A percentile compares a stretch with the other conserved stretches of the same genome.
These are phyloP conservation scores for Rhagologus leucostigma DNA, from an alignment of 2,113 vertebrate genomes.

Conservation along the genomic window DNA sequence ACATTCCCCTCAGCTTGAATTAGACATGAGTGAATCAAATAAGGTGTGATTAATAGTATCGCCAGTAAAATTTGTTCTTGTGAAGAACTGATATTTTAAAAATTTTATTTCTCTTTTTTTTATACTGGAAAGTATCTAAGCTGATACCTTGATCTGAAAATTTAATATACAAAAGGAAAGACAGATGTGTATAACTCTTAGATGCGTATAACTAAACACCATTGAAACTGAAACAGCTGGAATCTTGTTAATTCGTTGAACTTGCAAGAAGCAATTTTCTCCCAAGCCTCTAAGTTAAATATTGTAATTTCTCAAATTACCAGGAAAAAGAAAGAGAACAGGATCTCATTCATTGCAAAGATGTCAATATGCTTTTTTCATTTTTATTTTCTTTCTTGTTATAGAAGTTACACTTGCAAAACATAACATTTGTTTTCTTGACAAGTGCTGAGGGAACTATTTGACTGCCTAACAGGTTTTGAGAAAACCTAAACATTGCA, in stretches of 20 bases:
- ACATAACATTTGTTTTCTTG: not conserved
- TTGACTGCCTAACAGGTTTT: not conserved
- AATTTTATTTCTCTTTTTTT: rapidly evolving
- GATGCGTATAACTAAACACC: not conserved
- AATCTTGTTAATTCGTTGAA: not conserved
- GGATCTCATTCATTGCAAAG: not conserved
- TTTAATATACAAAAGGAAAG: not conserved
- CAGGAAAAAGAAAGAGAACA: not conserved
- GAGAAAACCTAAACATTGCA: not conserved
- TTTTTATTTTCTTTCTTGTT: not conserved
- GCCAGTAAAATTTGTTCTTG: not conserved
- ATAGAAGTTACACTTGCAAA: not conserved
- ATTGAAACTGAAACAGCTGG: not conserved
- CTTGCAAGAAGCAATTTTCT: not conserved
- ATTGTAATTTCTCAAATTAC: constrained; percentile 13
- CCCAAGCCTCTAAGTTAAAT: not conserved
- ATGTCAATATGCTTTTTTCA: not conserved
- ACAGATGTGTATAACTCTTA: not conserved
- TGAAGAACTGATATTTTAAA: not conserved
- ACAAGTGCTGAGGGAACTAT: not conserved
- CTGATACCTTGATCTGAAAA: not conserved
- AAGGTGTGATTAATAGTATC: not conserved
- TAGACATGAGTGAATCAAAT: not conserved
- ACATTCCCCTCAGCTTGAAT: not conserved
- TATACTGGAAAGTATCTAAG: not conserved